Base-by-base conservation (phyloP, 2,888 invertebrate genomes). In the Subacronicta megacephala region DNA sequence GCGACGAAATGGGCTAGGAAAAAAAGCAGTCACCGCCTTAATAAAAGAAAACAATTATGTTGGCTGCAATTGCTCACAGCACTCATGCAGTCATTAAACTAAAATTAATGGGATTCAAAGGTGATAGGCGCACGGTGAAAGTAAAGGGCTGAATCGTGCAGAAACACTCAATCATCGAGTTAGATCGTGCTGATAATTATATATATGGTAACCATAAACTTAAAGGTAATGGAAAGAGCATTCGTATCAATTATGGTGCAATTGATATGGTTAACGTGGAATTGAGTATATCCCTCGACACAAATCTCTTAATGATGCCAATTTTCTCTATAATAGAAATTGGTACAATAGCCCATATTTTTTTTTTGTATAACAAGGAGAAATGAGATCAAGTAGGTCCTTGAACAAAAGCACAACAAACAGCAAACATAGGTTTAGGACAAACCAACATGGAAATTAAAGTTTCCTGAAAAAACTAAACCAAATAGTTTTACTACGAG, bases 141-240 rank as follows among this genome's bases (percentile, higher is more conserved):
- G 67, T 66, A 54, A 66, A 75, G 75, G 72, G 64, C 68, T 63
- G 31, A 53, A 42, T 63, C 70, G 70, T 66, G 65, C 58, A 69
- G 57, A 69, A 58, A 64, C 37, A 58, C 37, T 70, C 59, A 52
- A 65, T 65, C 64, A 36, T 51, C 65, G 42, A 70, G 65, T 70
- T 65, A 70, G 64, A 64, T 70, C 65, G 66, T 70, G 59, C 47
- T 37, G 26, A 36, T 58, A 66, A 64, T 66, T 70, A 70, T 40
- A 64, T 70, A 70, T 40, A 64, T 46, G n/a, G 56, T 46, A 52
- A 57, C 31, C 10, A 31, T 49, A 7, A 15, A 58, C 41, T 69
- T 63, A 52, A 13, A 38, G 33, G 41, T 70, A 63, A 63, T 63
- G 40, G 64, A 63, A 64, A 63, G 58, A 52, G 59, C 52, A 45